Base-by-base conservation (phyloP, 2,797 vertebrate genomes). In the Malurus leucopterus region DNA sequence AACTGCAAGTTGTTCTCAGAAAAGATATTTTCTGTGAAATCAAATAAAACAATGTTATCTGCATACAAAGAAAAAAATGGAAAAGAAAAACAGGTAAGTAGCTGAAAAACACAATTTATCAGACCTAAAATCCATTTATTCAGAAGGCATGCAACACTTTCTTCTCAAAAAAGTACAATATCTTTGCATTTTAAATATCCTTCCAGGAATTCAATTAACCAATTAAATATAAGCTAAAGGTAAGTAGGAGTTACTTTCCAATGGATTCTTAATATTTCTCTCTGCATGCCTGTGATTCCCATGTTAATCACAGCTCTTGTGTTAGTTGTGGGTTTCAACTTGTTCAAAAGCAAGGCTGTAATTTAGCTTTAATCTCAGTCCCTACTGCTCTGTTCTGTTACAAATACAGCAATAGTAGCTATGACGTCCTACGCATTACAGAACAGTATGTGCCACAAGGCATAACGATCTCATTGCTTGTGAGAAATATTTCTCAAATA, bases 401-500 rank as follows among this genome's bases (percentile, higher is more conserved):
- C 16, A 88, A 91, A 85, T 27, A 69, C 23, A 80, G 65, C 41
- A 78, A 57, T 26, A 64, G 64, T 34, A 82, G 17, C 32, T 85
- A 38, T 1, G 2, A 38, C 55, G 18, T 41, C 64, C 84, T 81
- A 53, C 29, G 23, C 51, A 3, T 47, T 81, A 55, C n/a, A 73
- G 88, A 86, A 58, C 43, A 84, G 27, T 41, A 69, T 29, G 18
- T 83, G 68, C 55, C 81, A 88, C 34, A 77, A 46, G 64, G 34
- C 41, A 84, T 21, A 64, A 8, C 0, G 0, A 69, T 65, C 40
- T 69, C 53, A 51, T 26, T 72, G 61, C 26, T 68, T 47, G 46
- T 76, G 51, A 78, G 50, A 86, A 91, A 30, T 38, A 58, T 55
- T 93, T 82, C 53, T 76, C 79, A 96, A 95, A 95, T 84, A 91